Evolutionary conservation across 2,797 vertebrate species (phyloP), one percentile per base, ranked within the genome.

Genomic region (Pteropus rufus): DNA sequence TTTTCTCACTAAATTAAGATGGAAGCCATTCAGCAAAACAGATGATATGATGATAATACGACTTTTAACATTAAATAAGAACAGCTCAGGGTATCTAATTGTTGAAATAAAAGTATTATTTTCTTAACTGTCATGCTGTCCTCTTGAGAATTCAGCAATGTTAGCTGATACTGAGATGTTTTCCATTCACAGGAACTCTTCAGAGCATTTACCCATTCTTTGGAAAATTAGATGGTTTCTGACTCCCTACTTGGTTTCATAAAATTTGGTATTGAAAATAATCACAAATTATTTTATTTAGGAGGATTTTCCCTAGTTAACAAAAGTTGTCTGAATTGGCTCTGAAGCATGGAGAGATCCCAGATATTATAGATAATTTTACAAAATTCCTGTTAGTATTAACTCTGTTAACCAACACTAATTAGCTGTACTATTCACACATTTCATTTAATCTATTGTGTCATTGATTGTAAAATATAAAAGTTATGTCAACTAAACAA

Each of bases 1-100:
- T 96, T 90, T 76, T 83, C 81, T 96, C 90, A 89, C 52, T 91
- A 95, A 96, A 95, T 96, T 89, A 91, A 92, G 76, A 85, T 65
- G n/a, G 39, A 64, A 79, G 69, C 29, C 64, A 69, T 56, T 86
- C 58, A 91, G 31, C 14, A 82, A 88, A 76, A 58, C 46, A 84
- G 52, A 39, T 79, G 56, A 36, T 58, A 83, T 95, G 44, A 80
- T 81, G 58, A 85, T 81, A 36, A 60, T 90, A 79, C 54, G 64
- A 56, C 62, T 94, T 94, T 95, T 93, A 87, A 93, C 64, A 84
- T 64, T 81, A 91, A 93, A 72, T 82, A 86, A 75, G 44, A 92
- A 89, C 26, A 88, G 41, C 46, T 80, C 12, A 72, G 26, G 5
- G 3, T 70, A 49, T 62, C 36, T 72, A 81, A 81, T 46, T 85